Base-by-base conservation (phyloP, 2,888 invertebrate species). In the Cancer borealis region DNA sequence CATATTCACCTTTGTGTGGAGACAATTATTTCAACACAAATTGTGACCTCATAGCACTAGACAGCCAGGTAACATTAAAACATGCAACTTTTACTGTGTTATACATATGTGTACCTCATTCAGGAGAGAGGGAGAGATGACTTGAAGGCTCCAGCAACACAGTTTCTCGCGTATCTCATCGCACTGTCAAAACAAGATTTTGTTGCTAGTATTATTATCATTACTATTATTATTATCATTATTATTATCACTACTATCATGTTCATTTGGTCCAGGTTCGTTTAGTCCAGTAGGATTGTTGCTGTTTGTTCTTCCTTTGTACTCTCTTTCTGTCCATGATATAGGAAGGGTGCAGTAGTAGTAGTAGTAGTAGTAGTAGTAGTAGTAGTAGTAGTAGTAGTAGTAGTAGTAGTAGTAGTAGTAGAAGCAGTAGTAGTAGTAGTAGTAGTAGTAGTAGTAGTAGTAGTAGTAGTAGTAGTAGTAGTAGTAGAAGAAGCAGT, bases 401-500 rank as follows among this genome's bases (percentile, higher is more conserved):
- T 49, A 49, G 49, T 49, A 8, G 8, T 49, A 12, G 8, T 49
- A 12, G 12, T 54, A 12, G 2, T 54, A 14, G 12, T 0, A 12
- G 14, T 1, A 54, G 17, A 0, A 54, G 14, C 2, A 3, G 14
- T 17, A 54, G 14, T 3, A 17, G 54, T 17, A 3, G 54, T 12
- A 2, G 54, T 8, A 17, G 54, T 17, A 0, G 54, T 10, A 8
- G 54, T 54, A 10, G 49, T 49, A 10, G 49, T 49, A 10, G 49
- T 49, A 10, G 49, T 49, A 10, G 49, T 49, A 12, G 49, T 49
- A 10, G 87, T 26, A 87, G 87, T 87, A 26, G 87, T 87, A 26
- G 87, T 87, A 87, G 87, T 87, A 87, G 87, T 87, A 87, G 87
- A 39, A 87, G 87, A 39, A 87, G 87, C 30, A 87, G 30, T 87